phyloP scores from a whole-genome alignment of 2,888 invertebrate species.

The Chirona hameri region DNA sequence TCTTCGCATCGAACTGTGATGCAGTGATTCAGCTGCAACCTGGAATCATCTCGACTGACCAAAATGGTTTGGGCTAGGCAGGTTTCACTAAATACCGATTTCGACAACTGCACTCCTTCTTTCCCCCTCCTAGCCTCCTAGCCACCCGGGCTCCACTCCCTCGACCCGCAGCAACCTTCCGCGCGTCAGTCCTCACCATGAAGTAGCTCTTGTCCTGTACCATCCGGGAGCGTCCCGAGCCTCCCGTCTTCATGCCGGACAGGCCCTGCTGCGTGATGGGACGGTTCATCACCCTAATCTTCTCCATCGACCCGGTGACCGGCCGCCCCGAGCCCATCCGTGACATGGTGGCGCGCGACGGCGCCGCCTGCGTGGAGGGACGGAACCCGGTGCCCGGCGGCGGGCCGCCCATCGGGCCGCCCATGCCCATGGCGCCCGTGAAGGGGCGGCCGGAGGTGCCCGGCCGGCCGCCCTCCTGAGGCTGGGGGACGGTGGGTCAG shows the following conservation, averaged over 20 bases:
- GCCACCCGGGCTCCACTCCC: no score
- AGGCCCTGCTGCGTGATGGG: conserved; percentile 79
- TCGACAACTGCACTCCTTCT: no score
- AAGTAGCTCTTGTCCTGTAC: conserved; percentile 82
- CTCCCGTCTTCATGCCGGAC: conserved; percentile 63
- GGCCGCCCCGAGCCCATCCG: conserved; percentile 3
- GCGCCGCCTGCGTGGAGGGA: not conserved
- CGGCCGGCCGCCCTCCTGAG: conserved; percentile 34
- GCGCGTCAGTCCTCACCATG: conserved; percentile 47
- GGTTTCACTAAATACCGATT: no score
- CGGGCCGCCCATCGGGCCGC: no score
- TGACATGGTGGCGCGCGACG: not conserved
- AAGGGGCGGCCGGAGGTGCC: conserved; percentile 39
- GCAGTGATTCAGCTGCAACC: no score
- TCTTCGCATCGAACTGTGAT: no score
- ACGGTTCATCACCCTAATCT: conserved; percentile 60
- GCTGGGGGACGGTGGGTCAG: not conserved
- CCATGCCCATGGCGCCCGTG: conserved; percentile 30
- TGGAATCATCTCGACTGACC: no score
- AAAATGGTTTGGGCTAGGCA: no score
- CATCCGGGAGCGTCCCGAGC: conserved; percentile 52
- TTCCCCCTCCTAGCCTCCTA: no score
- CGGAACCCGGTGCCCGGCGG: conserved; percentile 1
- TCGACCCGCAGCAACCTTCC: no score
- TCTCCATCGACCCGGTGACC: not conserved